Base-by-base conservation (phyloP, 2,888 invertebrate species). In the Andricus quercusramuli region DNA sequence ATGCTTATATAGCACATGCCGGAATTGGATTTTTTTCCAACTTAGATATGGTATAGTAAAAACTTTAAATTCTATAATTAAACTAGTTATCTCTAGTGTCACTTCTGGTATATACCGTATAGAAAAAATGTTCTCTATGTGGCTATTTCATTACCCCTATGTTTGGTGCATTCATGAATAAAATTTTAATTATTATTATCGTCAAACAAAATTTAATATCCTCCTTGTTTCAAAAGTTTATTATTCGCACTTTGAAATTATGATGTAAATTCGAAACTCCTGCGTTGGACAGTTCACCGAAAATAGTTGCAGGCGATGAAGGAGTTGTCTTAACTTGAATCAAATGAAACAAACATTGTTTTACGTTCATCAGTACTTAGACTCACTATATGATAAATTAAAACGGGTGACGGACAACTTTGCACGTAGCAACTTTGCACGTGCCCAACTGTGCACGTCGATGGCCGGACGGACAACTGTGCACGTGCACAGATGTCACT, bases 201-300 rank as follows among this genome's bases (percentile, higher is more conserved):
- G 15, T 25, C 15, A 15, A 62, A 62, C 62, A 2, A 56, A 56
- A 62, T 62, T 62, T 62, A 25, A 25, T 62, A 62, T 62, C 15
- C 15, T 25, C 1, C 62, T 25, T 25, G 25, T 62, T 62, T 22
- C 25, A 25, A 62, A 62, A 62, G 13, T 62, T 62, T 15, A 62
- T 62, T 74, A 32, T 74, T 51, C n/a, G 5, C 32, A 32, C 20
- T n/a, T 8, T 32, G 32, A 51, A 74, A 74, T 74, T 56, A 74
- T 74, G 74, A 37, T 4, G n/a, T 20, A 74, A 74, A 32, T 37
- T 56, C 32, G 32, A 56, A 56, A 74, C 74, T 74, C 29, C 74
- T 74, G 74, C 56, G 29, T 32, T 56, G 56, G 74, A 74, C 74
- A 74, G 74, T 74, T 56, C n/a, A 13, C 15, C 74, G 51, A 56